phyloP scores from a whole-genome alignment of 2,888 invertebrate species.

The Apamea monoglypha region DNA sequence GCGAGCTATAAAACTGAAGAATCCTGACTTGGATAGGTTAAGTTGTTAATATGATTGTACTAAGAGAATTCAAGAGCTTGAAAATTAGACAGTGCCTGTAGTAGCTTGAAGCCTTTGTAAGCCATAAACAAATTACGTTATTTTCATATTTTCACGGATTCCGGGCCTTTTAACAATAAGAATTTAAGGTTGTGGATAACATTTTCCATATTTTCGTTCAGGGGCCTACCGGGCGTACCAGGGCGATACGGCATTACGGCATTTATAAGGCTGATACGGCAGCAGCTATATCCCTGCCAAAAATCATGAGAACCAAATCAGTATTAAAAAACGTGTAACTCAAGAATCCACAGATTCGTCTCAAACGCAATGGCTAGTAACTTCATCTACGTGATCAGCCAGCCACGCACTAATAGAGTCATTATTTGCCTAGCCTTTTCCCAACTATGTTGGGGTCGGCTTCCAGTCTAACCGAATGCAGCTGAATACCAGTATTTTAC shows the following conservation, averaged over 20 bases:
- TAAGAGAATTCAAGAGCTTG: not conserved
- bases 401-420: not conserved
- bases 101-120: not conserved
- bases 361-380: not conserved
- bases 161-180: not conserved
- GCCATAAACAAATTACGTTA: not conserved
- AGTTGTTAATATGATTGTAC: not conserved
- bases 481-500: no score
- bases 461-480: no score
- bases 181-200: not conserved
- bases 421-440: no score
- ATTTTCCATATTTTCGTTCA: not conserved
- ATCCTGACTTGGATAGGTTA: not conserved
- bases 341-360: not conserved
- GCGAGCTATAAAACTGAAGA: not conserved
- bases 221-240: no score
- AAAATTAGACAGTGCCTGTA: not conserved
- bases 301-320: not conserved
- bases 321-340: not conserved
- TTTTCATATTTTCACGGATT: no score
- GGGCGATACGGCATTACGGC: no score
- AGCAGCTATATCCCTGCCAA: not conserved
- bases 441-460: no score
- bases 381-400: not conserved
- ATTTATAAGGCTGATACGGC: not conserved